Evolutionary conservation across 1,140 invertebrate species (phyloP).

Genomic region (Leucophenga varia): DNA sequence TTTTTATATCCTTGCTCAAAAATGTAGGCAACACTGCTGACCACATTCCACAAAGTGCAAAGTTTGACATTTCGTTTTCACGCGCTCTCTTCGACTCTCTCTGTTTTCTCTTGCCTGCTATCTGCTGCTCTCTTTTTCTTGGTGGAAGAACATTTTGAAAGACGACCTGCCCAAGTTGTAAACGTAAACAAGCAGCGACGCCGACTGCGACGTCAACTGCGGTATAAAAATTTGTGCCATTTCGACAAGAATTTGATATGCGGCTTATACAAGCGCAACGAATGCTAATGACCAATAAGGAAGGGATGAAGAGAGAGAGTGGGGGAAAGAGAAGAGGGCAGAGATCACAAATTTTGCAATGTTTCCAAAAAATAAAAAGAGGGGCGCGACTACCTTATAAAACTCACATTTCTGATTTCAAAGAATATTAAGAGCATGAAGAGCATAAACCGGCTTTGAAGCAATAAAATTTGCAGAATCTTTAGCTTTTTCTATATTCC

Average conservation of each 20-base stretch:
- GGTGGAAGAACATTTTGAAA: constrained; percentile 14
- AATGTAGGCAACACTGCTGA: no score
- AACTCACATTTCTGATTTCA: constrained; percentile 11
- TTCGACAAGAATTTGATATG: constrained; percentile 42
- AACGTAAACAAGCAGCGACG: constrained; percentile 26
- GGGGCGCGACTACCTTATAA: constrained; percentile 15
- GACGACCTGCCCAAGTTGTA: constrained; percentile 18
- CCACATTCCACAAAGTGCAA: no score
- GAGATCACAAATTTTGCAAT: neutral
- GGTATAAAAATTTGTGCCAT: constrained; percentile 20
- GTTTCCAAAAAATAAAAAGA: constrained; percentile 1
- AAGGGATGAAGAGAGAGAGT: neutral
- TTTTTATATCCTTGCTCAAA: no score
- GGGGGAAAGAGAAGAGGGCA: neutral
- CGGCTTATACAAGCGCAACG: constrained; percentile 23
- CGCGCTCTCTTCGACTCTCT: no score
- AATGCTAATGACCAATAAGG: neutral
- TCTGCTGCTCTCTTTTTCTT: no score
- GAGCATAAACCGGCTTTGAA: no score
- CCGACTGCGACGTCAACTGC: neutral
- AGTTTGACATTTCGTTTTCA: no score
- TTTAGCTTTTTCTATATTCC: no score
- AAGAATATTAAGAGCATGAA: no score
- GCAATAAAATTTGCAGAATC: no score
- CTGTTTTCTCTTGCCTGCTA: no score